Evolutionary conservation across 2,888 invertebrate species (phyloP).

Genomic region (Netelia fuscicornis): DNA sequence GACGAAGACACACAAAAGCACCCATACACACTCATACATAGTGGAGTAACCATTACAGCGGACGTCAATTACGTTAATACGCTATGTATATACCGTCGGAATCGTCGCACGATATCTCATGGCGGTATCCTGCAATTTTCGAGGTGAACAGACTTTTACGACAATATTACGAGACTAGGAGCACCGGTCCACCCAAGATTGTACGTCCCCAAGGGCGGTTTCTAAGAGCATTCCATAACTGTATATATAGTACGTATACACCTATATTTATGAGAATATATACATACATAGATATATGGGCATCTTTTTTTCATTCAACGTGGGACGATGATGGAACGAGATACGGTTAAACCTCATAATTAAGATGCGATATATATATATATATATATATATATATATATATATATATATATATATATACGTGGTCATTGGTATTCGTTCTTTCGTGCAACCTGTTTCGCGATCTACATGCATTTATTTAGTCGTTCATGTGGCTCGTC

Average conservation of each 20-base stretch:
- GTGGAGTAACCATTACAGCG: conserved; percentile 15
- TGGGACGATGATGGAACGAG: background rate
- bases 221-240: background rate
- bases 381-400: background rate
- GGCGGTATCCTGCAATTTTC: conserved; percentile 46
- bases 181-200: background rate
- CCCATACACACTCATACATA: background rate
- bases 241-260: background rate
- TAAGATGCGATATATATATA: background rate
- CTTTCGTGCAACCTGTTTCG: conserved; percentile 36
- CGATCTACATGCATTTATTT: conserved; percentile 4
- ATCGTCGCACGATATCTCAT: conserved; percentile 21
- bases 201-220: background rate
- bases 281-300: background rate
- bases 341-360: background rate
- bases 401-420: background rate
- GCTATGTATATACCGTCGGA: conserved; percentile 18
- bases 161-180: conserved; percentile 4
- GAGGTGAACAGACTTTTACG: conserved; percentile 34
- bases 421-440: background rate
- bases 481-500: conserved; percentile 8
- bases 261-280: background rate
- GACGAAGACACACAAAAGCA: background rate
- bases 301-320: background rate
- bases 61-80: conserved; percentile 56